Conservation (phyloP, 2,888 invertebrate species). For the Trissoscelio sp. region DNA sequence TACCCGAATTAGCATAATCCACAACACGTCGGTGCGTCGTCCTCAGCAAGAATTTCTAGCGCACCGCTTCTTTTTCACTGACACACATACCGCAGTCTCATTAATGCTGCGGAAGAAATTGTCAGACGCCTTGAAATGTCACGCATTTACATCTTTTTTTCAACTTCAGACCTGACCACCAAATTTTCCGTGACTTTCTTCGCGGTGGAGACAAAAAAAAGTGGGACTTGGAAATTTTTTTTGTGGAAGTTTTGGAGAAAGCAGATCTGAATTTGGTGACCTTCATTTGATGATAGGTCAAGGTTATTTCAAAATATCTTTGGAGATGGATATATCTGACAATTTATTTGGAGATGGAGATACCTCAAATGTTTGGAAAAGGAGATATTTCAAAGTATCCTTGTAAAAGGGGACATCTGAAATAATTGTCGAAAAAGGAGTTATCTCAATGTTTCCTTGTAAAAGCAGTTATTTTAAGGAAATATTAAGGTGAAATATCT, state of each 20-base stretch:
- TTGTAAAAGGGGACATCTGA: too few relatives aligned
- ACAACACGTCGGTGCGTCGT: conserved; percentile 70
- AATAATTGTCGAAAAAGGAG: too few relatives aligned
- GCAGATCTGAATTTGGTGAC: too few relatives aligned
- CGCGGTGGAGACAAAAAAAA: too few relatives aligned
- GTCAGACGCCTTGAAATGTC: not conserved
- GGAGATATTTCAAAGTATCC: too few relatives aligned
- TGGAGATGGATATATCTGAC: too few relatives aligned
- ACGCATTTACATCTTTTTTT: not conserved
- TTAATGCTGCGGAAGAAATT: conserved; percentile 25
- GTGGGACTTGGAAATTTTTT: conserved; percentile 16
- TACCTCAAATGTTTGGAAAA: too few relatives aligned
- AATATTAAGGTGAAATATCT: too few relatives aligned
- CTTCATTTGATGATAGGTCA: conserved; percentile 49
- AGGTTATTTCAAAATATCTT: too few relatives aligned
- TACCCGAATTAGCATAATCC: conserved; percentile 81
- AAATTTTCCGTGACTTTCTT: not conserved
- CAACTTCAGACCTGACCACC: not conserved
- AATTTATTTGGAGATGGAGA: too few relatives aligned
- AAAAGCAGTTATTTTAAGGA: too few relatives aligned
- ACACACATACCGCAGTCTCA: conserved; percentile 72
- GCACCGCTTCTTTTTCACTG: conserved; percentile 75
- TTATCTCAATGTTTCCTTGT: too few relatives aligned
- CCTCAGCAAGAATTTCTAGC: conserved; percentile 74
- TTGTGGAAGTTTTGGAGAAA: conserved; percentile 34